Percentiles rank a stretch among this genome's conserved stretches.
phyloP scores from a whole-genome alignment of 2,113 vertebrate species.

The Seriola quinqueradiata region DNA sequence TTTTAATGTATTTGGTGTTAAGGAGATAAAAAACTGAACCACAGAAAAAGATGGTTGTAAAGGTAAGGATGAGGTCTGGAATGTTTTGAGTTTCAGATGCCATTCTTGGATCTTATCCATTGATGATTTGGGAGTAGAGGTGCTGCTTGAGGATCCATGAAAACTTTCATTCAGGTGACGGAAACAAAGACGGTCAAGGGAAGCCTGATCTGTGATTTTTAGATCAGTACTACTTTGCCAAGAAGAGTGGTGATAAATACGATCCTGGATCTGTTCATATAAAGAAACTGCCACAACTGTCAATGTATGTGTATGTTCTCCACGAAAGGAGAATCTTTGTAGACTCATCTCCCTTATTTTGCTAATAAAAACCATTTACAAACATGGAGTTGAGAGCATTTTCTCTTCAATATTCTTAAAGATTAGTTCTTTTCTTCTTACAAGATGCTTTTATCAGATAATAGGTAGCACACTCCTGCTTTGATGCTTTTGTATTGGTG shows the following conservation, averaged over 20 bases:
- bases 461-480: not conserved
- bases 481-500: constrained; percentile 1
- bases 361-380: constrained; percentile 87
- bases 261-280: constrained; percentile 58
- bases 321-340: constrained; percentile 81
- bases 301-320: constrained; percentile 75
- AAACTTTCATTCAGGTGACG: constrained; percentile 17
- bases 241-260: constrained; percentile 24
- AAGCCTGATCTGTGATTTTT: constrained; percentile 43
- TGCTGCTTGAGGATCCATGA: not conserved
- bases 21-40: constrained; percentile 30
- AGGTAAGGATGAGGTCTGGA: constrained; percentile 31
- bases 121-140: constrained; percentile 1
- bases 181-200: constrained; percentile 1
- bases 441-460: not conserved
- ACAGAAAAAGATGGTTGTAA: constrained; percentile 24
- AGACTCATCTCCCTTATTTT: constrained; percentile 88
- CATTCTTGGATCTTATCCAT: not conserved
- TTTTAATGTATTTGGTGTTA: constrained; percentile 70
- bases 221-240: constrained; percentile 55
- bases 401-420: not conserved
- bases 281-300: constrained; percentile 83
- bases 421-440: not conserved
- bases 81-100: constrained; percentile 27
- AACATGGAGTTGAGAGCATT: constrained; percentile 15